Conservation (phyloP, 2,797 vertebrate genomes). For the Synanceia verrucosa region DNA sequence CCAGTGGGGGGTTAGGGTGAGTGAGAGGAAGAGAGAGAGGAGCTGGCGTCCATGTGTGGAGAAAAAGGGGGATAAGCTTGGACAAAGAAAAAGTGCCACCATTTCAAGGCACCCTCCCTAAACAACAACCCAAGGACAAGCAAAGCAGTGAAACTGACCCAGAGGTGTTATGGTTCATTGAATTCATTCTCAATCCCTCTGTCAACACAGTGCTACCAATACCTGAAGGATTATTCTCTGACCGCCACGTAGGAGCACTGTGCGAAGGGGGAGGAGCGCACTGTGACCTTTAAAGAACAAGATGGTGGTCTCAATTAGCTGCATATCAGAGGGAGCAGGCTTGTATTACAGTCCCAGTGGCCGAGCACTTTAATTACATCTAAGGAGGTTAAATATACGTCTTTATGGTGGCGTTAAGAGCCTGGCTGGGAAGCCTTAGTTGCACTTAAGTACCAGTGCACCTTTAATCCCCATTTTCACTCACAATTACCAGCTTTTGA, state of each 20-base stretch:
- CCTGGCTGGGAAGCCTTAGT: constrained; percentile 6
- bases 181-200: constrained; percentile 46
- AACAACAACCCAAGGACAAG: constrained; percentile 61
- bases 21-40: constrained; percentile 21
- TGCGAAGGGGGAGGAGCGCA: constrained; percentile 5
- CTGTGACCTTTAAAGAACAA: constrained; percentile 62
- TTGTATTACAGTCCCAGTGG: constrained; percentile 39
- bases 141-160: constrained; percentile 45
- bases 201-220: constrained; percentile 32
- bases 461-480: constrained; percentile 35
- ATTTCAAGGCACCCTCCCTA: constrained; percentile 47
- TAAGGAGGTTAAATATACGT: constrained; percentile 50
- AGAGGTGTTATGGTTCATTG: constrained; percentile 44
- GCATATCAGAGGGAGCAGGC: constrained; percentile 49
- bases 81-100: constrained; percentile 51
- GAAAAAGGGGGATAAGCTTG: constrained; percentile 27
- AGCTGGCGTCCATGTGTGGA: constrained; percentile 8
- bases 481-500: constrained; percentile 6
- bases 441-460: constrained; percentile 25
- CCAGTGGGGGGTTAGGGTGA: constrained; percentile 45
- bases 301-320: constrained; percentile 63
- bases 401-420: constrained; percentile 24
- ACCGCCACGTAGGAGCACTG: neutral
- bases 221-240: constrained; percentile 35
- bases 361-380: constrained; percentile 69